Evolutionary conservation across 2,888 invertebrate genomes (phyloP).

Genomic region (Eubasilissa splendida): DNA sequence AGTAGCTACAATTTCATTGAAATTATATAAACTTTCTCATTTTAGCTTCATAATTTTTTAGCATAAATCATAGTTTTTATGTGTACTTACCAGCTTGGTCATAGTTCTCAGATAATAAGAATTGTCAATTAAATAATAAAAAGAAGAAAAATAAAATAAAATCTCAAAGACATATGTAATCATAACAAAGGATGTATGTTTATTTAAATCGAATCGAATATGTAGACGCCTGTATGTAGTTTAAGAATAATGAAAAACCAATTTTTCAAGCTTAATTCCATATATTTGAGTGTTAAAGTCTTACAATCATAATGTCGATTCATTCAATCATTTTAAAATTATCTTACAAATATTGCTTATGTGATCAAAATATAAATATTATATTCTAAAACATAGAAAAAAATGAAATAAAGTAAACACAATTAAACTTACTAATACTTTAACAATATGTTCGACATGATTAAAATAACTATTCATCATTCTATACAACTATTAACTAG

Average conservation of each 20-base stretch:
- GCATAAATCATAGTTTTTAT: no score
- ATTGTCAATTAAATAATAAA: no score
- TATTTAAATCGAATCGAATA: no score
- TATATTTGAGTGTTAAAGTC: slow-evolving; percentile 44
- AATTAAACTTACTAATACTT: slow-evolving; percentile 46
- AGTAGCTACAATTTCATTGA: no score
- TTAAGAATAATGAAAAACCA: neutral
- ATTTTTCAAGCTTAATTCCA: slow-evolving; percentile 31
- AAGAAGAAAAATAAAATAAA: no score
- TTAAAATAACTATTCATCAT: slow-evolving; percentile 14
- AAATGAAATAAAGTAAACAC: slow-evolving; percentile 36
- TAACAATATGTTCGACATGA: slow-evolving; percentile 22
- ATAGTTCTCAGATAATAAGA: no score
- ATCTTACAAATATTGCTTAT: slow-evolving; percentile 62
- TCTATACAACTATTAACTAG: slow-evolving; percentile 18
- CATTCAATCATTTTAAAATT: slow-evolving; percentile 58
- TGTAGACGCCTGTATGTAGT: no score
- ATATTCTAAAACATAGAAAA: slow-evolving; percentile 54
- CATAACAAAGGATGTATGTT: no score
- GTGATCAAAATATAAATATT: slow-evolving; percentile 66
- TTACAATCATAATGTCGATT: slow-evolving; percentile 53
- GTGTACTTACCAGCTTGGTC: no score
- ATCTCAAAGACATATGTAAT: no score
- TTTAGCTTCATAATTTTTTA: no score
- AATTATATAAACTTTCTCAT: no score